Evolutionary conservation across 2,888 invertebrate genomes (phyloP).

Genomic region (Sisyra terminalis): DNA sequence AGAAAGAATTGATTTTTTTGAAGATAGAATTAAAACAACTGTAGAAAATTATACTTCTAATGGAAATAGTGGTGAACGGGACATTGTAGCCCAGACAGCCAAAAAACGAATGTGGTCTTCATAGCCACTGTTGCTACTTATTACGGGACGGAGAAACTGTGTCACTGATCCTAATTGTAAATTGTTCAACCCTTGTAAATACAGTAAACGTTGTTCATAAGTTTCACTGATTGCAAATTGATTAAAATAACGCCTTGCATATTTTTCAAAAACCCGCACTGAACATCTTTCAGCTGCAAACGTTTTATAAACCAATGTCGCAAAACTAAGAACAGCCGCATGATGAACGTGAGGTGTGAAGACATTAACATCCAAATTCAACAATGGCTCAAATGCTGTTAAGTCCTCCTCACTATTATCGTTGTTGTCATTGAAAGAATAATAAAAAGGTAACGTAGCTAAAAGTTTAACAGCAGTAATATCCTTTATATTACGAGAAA

Average conservation of each 20-base stretch:
- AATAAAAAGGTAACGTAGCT: constrained; percentile 51
- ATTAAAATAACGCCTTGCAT: constrained; percentile 52
- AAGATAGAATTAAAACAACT: neutral
- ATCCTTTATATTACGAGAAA: constrained; percentile 42
- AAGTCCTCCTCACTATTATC: constrained; percentile 35
- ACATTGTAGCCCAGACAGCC: constrained; percentile 44
- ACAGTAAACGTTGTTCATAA: constrained; percentile 51
- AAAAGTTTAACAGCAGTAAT: constrained; percentile 46
- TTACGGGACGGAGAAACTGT: constrained; percentile 31
- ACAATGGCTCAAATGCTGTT: constrained; percentile 35
- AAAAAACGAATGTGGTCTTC: constrained; percentile 44
- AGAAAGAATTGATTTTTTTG: constrained; percentile 4
- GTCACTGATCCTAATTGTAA: constrained; percentile 38
- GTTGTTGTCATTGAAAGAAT: constrained; percentile 23
- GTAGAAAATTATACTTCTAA: constrained; percentile 26
- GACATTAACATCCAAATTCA: constrained; percentile 25
- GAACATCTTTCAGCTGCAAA: constrained; percentile 32
- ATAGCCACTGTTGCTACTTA: constrained; percentile 26
- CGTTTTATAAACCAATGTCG: constrained; percentile 48
- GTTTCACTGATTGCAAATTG: constrained; percentile 48
- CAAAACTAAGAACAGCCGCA: constrained; percentile 51
- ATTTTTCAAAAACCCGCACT: constrained; percentile 49
- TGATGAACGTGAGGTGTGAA: constrained; percentile 36
- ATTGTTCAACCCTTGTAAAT: constrained; percentile 54
- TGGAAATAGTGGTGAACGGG: constrained; percentile 31